Evolutionary conservation across 2,113 vertebrate species (phyloP), one percentile per base, ranked within the genome.

Genomic region (Sinocyclocheilus anshuiensis): DNA sequence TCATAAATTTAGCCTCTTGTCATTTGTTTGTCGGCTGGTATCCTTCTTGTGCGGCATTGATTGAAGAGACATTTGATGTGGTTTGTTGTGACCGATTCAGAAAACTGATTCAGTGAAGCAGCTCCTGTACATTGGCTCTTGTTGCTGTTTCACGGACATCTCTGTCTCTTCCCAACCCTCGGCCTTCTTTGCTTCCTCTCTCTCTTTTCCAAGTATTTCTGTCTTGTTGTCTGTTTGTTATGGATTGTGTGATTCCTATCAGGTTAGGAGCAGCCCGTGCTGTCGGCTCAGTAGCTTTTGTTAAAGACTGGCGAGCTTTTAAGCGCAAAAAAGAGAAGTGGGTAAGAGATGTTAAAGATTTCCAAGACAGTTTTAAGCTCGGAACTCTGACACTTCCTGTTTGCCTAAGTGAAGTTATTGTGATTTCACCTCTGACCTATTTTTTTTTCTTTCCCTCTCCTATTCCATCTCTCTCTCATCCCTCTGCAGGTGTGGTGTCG

Each of bases 401-500:
- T 83, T 67, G 75, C 76, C 86, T 55, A 82, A 48, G 53, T 85
- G 78, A 77, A 50, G 42, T 79, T 36, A 7, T 36, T 77, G 3
- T 84, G 33, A 26, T 71, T 39, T 69, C 9, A 61, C 63, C 53
- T 20, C 22, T 83, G 36, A 67, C 81, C 74, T 67, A 1, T 24
- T 45, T 81, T 57, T 55, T 81, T 65, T 16, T 50, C 3, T 78
- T 6, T 36, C 45, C 4, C 3, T 71, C 67, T 71, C 18, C 26
- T 33, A 33, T 67, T 86, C 87, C 36, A 36, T 88, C 7, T 29
- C 65, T 53, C 4, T 53, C 50, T 16, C 13, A 53, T 53, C 50
- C 1, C 24, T 76, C 11, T 86, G 33, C 82, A 96, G 98, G 98
- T 91, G 97, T 99, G 36, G 97, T 99, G 48, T 99, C 98, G 0